phyloP scores from a whole-genome alignment of 2,888 invertebrate genomes.

The Rhagophthalmus giganteus region DNA sequence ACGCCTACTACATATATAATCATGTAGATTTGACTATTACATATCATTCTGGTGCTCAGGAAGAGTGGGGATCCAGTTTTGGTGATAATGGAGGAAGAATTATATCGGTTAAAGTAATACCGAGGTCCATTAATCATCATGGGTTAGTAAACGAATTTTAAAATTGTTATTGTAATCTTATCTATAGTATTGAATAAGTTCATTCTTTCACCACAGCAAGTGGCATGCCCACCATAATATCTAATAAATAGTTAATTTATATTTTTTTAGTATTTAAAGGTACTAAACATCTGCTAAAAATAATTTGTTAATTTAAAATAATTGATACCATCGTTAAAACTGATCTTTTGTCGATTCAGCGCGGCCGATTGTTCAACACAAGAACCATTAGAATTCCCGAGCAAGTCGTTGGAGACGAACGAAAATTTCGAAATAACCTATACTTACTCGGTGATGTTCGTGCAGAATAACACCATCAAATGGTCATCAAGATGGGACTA shows the following conservation, averaged over 20 bases:
- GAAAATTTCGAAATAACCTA: conserved; percentile 71
- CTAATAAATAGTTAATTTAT: no score
- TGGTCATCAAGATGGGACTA: conserved; percentile 99
- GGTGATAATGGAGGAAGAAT: conserved; percentile 86
- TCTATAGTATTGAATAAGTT: neutral
- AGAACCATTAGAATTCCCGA: conserved; percentile 72
- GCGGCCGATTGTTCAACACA: conserved; percentile 58
- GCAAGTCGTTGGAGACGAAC: conserved; percentile 56
- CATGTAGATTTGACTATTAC: conserved; percentile 93
- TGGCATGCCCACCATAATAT: no score
- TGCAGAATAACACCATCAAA: conserved; percentile 80
- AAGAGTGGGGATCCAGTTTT: conserved; percentile 84
- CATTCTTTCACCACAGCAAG: neutral
- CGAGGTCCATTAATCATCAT: conserved; percentile 50
- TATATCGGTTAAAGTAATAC: conserved; percentile 71
- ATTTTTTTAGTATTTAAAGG: no score
- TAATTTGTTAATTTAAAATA: no score
- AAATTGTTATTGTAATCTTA: neutral
- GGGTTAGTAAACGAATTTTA: conserved; percentile 37
- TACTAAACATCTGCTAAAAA: no score
- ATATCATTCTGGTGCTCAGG: conserved; percentile 86
- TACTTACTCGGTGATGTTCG: conserved; percentile 84
- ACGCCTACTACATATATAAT: conserved; percentile 92
- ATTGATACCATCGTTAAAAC: no score
- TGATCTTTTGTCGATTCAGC: no score